A percentile compares a stretch with the other conserved stretches of the same genome.
phyloP scores from a whole-genome alignment of 2,888 invertebrate species.

The Labia minor region DNA sequence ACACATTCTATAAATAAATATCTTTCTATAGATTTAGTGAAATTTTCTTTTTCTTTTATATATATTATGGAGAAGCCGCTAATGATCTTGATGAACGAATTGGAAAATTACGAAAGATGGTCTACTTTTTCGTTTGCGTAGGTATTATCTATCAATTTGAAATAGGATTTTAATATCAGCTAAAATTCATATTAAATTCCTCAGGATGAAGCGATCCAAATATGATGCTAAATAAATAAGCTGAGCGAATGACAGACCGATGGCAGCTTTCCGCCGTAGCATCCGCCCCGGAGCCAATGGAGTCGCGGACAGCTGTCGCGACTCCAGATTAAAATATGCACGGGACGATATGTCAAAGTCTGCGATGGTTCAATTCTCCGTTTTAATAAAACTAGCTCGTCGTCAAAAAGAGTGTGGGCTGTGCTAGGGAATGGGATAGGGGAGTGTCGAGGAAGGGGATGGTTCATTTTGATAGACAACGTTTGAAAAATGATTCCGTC shows the following conservation, averaged over 20 bases:
- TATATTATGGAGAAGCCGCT: too few species aligned
- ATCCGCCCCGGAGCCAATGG: slow-evolving; percentile 21
- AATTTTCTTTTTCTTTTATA: too few species aligned
- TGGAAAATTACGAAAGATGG: too few species aligned
- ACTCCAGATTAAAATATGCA: slow-evolving; percentile 27
- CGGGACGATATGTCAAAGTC: slow-evolving; percentile 27
- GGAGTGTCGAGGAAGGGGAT: neutral
- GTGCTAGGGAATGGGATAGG: neutral
- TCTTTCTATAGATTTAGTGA: too few species aligned
- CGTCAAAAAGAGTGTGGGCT: neutral
- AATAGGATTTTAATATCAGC: neutral
- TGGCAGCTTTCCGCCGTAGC: slow-evolving; percentile 9
- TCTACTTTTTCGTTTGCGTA: too few species aligned
- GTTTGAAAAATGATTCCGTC: slow-evolving; percentile 16
- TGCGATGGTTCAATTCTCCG: slow-evolving; percentile 14
- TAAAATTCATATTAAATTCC: slow-evolving; percentile 13
- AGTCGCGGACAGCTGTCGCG: slow-evolving; percentile 24
- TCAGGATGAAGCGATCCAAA: neutral
- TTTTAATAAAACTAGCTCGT: slow-evolving; percentile 13
- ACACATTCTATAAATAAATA: too few species aligned
- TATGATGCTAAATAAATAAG: neutral
- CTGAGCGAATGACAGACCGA: neutral
- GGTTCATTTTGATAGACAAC: slow-evolving; percentile 18
- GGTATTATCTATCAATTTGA: too few species aligned
- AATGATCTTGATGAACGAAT: too few species aligned